A percentile compares a stretch with the other conserved stretches of the same genome.
Evolutionary conservation across 2,113 vertebrate species (phyloP).

Genomic region (Saimiri boliviensis): DNA sequence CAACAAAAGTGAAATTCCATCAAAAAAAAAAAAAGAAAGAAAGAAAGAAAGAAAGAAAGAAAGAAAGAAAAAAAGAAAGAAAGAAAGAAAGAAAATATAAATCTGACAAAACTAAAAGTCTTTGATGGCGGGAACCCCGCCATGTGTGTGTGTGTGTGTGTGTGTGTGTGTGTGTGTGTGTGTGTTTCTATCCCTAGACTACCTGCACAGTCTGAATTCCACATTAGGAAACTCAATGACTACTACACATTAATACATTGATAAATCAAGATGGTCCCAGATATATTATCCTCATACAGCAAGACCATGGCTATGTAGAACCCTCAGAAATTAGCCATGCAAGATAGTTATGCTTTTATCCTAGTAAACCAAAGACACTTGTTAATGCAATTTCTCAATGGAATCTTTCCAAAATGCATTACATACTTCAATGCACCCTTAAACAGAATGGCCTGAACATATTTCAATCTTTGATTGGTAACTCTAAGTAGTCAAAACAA

Average conservation of each 20-base stretch:
- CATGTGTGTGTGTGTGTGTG: no score
- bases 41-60: no score
- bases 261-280: not conserved
- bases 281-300: not conserved
- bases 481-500: not conserved
- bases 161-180: no score
- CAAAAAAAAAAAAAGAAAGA: no score
- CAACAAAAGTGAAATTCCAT: no score
- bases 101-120: not conserved
- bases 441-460: not conserved
- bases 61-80: not conserved
- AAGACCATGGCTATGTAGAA: not conserved
- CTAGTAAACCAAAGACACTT: slow-evolving; percentile 5
- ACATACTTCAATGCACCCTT: not conserved
- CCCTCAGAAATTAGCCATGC: not conserved
- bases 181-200: not conserved
- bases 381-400: slow-evolving; percentile 11
- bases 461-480: slow-evolving; percentile 12
- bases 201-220: not conserved
- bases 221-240: not conserved
- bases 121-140: not conserved
- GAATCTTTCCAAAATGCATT: slow-evolving; percentile 8
- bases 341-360: not conserved
- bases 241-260: not conserved
- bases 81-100: not conserved